Evolutionary conservation across 2,113 vertebrate species (phyloP), one percentile per base, ranked within the genome.

Genomic region (Eleginops maclovinus): DNA sequence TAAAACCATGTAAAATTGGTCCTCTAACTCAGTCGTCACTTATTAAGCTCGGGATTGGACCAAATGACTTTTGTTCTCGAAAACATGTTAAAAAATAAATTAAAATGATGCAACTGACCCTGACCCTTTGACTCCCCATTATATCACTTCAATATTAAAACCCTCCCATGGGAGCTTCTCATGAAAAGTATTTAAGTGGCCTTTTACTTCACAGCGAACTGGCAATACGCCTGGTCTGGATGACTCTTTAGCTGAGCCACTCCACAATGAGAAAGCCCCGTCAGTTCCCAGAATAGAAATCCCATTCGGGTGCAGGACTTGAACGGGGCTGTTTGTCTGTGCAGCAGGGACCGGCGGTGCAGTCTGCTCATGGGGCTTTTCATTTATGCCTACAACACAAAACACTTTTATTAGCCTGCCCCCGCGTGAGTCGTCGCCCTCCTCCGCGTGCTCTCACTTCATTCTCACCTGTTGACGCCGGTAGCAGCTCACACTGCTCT

Each of bases 391-490:
- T 17, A 0, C 8, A 51, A 26, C n/a, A n/a, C 36, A 2, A 17
- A 15, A 16, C 50, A 24, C 47, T 66, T 62, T 13, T 59, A 26
- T 50, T 26, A 28, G 54, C 69, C 67, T 6, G 47, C 46, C 4
- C 60, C 72, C 73, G 71, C 72, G 77, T 53, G 50, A 74, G 28
- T 36, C 72, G 41, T 68, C 47, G 0, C 67, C 55, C 49, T 62
- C 60, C 82, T 63, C 65, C 84, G 41, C 82, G 28, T 63, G 86
- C 70, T 64, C n/a, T 58, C 60, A 68, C 19, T 41, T 61, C 74
- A 50, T 4, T 53, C 83, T 91, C 89, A 93, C 93, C 91, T 94
- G 93, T 90, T 86, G 87, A 81, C 82, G 60, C 72, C 65, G 80
- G 75, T 77, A 14, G 67, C 50, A 2, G 79, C 40, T 43, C 70